These are phyloP conservation scores for Paramuricea clavata DNA, from an alignment of 92 coral and sea anemone genomes.

Conservation along the genomic window DNA sequence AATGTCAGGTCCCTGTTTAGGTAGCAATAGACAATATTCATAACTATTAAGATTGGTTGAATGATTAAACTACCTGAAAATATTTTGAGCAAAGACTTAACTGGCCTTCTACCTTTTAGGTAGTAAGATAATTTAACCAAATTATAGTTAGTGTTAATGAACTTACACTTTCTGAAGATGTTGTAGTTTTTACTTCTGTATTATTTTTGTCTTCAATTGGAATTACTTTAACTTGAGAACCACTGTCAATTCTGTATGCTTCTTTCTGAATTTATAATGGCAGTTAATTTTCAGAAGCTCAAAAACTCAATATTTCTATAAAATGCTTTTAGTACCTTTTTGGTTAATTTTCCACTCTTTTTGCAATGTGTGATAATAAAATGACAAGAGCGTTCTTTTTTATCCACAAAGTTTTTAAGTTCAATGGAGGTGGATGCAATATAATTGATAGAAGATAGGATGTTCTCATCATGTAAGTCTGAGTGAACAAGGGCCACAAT, in stretches of 20 bases:
- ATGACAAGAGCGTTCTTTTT: not conserved
- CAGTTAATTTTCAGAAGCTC: not conserved
- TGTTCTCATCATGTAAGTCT: constrained; percentile 79
- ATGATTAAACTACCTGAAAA: no score
- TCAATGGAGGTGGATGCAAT: constrained; percentile 71
- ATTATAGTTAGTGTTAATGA: not conserved
- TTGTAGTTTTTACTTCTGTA: not conserved
- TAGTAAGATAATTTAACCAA: no score
- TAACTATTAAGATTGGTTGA: no score
- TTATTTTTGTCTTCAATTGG: not conserved
- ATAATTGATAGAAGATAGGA: constrained; percentile 58
- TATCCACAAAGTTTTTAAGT: constrained; percentile 13
- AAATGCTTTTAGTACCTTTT: constrained; percentile 9
- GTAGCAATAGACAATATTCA: no score
- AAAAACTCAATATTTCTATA: not conserved
- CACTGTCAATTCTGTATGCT: constrained; percentile 30
- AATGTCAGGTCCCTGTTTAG: no score
- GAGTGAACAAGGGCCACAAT: constrained; percentile 74
- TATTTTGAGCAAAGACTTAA: no score
- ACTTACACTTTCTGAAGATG: constrained; percentile 50
- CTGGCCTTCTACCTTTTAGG: no score
- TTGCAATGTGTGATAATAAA: constrained; percentile 26
- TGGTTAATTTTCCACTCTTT: constrained; percentile 32
- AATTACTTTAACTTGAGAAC: constrained; percentile 12
- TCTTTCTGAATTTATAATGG: constrained; percentile 26